Evolutionary conservation across 2,113 vertebrate species (phyloP).

Genomic region (Salvelinus sp.): DNA sequence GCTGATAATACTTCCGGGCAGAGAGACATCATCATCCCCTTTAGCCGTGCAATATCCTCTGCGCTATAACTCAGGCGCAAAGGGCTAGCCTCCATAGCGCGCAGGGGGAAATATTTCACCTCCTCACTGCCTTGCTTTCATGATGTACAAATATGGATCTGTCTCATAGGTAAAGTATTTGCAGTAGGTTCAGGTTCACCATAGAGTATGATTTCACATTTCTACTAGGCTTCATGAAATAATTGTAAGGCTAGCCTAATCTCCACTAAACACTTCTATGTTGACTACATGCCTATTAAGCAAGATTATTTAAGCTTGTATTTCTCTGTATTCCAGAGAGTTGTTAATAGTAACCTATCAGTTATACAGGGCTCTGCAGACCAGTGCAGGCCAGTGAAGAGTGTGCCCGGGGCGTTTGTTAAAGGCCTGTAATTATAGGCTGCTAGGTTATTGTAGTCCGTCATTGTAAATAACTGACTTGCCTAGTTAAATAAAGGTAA

Average conservation of each 20-base stretch:
- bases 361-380: too few species aligned
- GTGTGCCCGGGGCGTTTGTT: too few species aligned
- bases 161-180: background rate
- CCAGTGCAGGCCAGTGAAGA: too few species aligned
- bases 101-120: conserved; percentile 56
- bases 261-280: background rate
- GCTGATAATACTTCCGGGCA: conserved; percentile 47
- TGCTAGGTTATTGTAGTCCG: too few species aligned
- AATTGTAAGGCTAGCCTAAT: too few species aligned
- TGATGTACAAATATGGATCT: background rate
- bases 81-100: conserved; percentile 55
- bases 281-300: background rate
- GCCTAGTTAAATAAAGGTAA: too few species aligned
- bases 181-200: background rate
- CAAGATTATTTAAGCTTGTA: too few species aligned
- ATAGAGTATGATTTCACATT: background rate
- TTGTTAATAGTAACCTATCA: too few species aligned
- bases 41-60: conserved; percentile 53
- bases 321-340: too few species aligned
- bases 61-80: conserved; percentile 67
- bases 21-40: conserved; percentile 37
- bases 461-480: too few species aligned
- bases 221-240: too few species aligned
- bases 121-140: conserved; percentile 17
- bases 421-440: too few species aligned